Evolutionary conservation across 2,888 invertebrate genomes (phyloP), one percentile per base, ranked within the genome.

Genomic region (Acrobasis consociella): DNA sequence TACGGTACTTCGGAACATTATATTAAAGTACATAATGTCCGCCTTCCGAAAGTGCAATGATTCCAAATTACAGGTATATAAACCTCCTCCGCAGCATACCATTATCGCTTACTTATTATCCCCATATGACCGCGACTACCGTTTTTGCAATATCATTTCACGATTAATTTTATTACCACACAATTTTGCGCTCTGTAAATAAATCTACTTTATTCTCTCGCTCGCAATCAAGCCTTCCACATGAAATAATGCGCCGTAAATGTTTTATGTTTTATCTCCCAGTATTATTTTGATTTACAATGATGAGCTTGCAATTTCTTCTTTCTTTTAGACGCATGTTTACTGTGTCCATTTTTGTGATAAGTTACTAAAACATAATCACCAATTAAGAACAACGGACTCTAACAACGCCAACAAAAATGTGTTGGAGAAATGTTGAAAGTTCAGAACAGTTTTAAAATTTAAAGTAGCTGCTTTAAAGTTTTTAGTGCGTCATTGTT

Each of bases 121-220:
- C 49, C 31, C 46, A 31, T 55, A 49, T 62, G 37, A 55, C 51
- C 11, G 16, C 50, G 59, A 62, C 64, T 65, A 56, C 62, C 65
- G 60, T 56, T 63, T 39, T 60, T 46, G 53, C 60, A 62, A 52
- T 60, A 65, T 63, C 49, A 64, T 52, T 64, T 66, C 61, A 65
- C 64, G 51, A 38, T 52, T 62, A 62, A 58, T 58, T 64, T 60
- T 61, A 64, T 62, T 62, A 63, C 61, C 62, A 56, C 17, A 42
- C 37, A 38, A 51, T 64, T 67, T 62, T 60, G 62, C 62, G 65
- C 52, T 39, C 16, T 51, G 49, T 37, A 52, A 64, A 62, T 65
- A 65, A 67, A 64, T 62, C 51, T 59, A 17, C 38, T 56, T 42
- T 56, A 56, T 42, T 56, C 56, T 55, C 22, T 55, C 8, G 39